Base-by-base conservation (phyloP, 2,113 vertebrate species). In the Podocnemis expansa region DNA sequence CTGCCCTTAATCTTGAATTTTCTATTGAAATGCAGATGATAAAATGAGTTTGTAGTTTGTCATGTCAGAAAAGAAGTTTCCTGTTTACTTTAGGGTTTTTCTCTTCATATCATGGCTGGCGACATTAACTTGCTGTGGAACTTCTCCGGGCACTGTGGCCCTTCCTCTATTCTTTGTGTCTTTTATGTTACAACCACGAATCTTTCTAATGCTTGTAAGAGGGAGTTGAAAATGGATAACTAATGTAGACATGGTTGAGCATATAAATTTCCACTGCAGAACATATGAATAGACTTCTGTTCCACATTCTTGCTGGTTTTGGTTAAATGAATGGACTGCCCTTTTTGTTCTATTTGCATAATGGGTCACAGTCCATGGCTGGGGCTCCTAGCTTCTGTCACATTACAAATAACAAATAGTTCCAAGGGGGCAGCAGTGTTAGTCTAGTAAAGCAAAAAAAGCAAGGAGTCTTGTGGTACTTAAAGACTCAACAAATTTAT, bases 201-300 rank as follows among this genome's bases (percentile, higher is more conserved):
- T 49, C 5, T 38, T 24, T 17, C 80, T 29, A 82, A 76, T 75
- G 87, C 47, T 6, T 13, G 0, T 0, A 0, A 4, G 76, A 87
- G 58, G 86, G 22, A 92, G 14, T 25, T 5, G 4, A 85, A 60
- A 78, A 55, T 58, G 82, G 76, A 31, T 25, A 0, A 17, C 22
- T 10, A 8, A 16, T 16, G 43, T 76, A 76, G 73, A 76, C 43
- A n/a, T 82, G 85, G 54, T 54, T 84, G 2, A 75, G 3, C 16
- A 56, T 80, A 75, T 91, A 91, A 85, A 87, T 89, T 55, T 92
- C 91, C 92, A 86, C 78, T 91, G 5, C 52, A 6, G 56, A 8
- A 82, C 67, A 73, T 41, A 21, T 2, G 38, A 70, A n/a, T 38
- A 58, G 29, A 5, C 31, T 80, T 52, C 51, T 49, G 16, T 80